A percentile compares a stretch with the other conserved stretches of the same genome.
Conservation (phyloP, 2,113 vertebrate genomes). For the Spea multiplicata region DNA sequence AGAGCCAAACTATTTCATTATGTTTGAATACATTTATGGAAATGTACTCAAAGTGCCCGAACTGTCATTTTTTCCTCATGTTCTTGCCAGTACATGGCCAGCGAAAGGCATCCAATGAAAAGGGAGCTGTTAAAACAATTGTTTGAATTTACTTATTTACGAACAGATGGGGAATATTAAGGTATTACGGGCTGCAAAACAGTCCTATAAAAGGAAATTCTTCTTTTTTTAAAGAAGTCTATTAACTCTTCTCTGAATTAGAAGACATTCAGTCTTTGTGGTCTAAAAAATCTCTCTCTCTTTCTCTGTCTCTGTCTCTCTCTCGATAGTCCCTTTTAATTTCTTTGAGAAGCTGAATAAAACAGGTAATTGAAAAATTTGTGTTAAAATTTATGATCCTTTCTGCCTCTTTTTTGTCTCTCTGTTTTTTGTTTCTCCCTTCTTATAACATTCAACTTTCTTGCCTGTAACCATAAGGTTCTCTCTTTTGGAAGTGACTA, state of each 20-base stretch:
- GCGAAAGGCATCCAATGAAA: slow-evolving; percentile 56
- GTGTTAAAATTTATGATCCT: too few relatives aligned
- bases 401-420: too few relatives aligned
- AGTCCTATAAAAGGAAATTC: slow-evolving; percentile 51
- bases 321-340: too few relatives aligned
- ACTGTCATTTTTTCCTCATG: slow-evolving; percentile 59
- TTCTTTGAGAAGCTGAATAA: too few relatives aligned
- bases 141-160: slow-evolving; percentile 55
- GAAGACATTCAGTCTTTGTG: not conserved
- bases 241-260: not conserved
- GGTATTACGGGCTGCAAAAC: slow-evolving; percentile 51
- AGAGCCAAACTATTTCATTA: slow-evolving; percentile 54
- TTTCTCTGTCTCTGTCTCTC: not conserved
- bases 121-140: slow-evolving; percentile 53
- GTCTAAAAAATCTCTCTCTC: not conserved
- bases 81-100: slow-evolving; percentile 57
- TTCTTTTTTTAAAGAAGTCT: slow-evolving; percentile 19
- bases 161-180: slow-evolving; percentile 56
- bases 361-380: too few relatives aligned
- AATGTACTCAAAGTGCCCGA: slow-evolving; percentile 54
- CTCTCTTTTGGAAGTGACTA: too few relatives aligned
- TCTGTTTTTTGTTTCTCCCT: too few relatives aligned
- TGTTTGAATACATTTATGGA: slow-evolving; percentile 60
- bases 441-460: too few relatives aligned
- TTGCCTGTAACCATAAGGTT: too few relatives aligned